phyloP scores from a whole-genome alignment of 2,797 vertebrate species.

The Rhynchonycteris naso region DNA sequence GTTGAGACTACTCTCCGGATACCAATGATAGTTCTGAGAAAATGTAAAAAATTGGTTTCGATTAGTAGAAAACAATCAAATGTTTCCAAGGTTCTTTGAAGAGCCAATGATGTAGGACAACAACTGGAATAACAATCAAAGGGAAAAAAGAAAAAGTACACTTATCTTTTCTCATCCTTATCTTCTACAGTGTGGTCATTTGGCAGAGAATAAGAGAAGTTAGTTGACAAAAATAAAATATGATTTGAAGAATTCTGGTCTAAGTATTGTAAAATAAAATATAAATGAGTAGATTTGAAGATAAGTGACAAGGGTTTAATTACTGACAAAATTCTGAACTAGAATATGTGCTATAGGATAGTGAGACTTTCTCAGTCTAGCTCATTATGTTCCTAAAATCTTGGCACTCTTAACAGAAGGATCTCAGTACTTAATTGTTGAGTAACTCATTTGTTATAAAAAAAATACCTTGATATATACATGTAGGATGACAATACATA shows the following conservation, averaged over 20 bases:
- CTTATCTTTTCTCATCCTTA: neutral
- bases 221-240: neutral
- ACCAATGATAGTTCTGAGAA: neutral
- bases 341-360: neutral
- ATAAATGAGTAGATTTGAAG: neutral
- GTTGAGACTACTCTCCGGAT: neutral
- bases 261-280: neutral
- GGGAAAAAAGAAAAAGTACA: neutral
- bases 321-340: neutral
- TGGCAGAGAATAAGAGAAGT: neutral
- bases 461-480: neutral
- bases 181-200: neutral
- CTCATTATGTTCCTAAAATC: neutral
- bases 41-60: neutral
- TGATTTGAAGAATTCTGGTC: neutral
- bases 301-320: neutral
- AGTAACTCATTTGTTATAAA: neutral
- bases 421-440: neutral
- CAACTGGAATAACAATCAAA: neutral
- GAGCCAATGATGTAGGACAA: neutral
- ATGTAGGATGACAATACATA: neutral
- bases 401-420: neutral
- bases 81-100: neutral
- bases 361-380: neutral
- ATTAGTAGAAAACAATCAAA: neutral